phyloP scores from a whole-genome alignment of 2,797 vertebrate genomes.

The Oreochromis grahami region DNA sequence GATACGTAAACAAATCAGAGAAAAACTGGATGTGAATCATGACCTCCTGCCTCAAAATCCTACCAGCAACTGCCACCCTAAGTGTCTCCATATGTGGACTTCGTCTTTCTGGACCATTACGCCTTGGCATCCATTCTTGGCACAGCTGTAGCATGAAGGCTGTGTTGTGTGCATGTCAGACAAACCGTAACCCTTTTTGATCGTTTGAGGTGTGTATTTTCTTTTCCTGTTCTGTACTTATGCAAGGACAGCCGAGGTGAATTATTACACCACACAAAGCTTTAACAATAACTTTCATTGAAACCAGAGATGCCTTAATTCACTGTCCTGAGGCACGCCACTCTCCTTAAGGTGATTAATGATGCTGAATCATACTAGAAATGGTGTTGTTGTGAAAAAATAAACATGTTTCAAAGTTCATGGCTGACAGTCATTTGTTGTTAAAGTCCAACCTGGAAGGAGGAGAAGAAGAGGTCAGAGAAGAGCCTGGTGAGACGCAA shows the following conservation, averaged over 20 bases:
- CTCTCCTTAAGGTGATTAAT: background rate
- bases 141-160: background rate
- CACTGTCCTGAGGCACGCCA: background rate
- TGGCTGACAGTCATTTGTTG: background rate
- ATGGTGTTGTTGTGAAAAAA: background rate
- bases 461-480: slow-evolving; percentile 92
- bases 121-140: background rate
- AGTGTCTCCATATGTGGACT: background rate
- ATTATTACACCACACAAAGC: background rate
- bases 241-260: background rate
- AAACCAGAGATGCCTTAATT: background rate
- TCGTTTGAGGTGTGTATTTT: no score
- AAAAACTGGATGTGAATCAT: background rate
- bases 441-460: slow-evolving; percentile 85
- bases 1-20: background rate
- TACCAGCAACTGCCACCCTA: background rate
- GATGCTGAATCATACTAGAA: background rate
- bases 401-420: background rate
- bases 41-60: background rate
- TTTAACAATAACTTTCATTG: background rate
- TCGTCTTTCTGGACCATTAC: background rate
- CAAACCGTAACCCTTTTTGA: background rate
- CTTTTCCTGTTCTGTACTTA: background rate
- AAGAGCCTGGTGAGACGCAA: slow-evolving; percentile 91
- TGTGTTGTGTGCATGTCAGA: background rate